Base-by-base conservation (phyloP, 2,888 invertebrate genomes). In the Acanthopleura granulata region DNA sequence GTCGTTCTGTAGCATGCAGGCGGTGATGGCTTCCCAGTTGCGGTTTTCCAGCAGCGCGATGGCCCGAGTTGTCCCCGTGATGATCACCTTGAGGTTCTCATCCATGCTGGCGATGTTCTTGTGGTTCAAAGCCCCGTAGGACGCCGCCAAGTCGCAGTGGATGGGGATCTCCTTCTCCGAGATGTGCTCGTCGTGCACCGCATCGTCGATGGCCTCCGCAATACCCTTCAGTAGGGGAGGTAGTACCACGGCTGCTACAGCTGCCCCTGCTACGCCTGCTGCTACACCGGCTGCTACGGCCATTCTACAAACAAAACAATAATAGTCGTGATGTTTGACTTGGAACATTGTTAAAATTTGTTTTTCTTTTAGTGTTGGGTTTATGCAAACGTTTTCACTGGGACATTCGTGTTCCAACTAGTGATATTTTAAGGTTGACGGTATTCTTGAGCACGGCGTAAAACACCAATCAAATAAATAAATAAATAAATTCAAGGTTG, bases 61-160 rank as follows among this genome's bases (percentile, higher is more conserved):
- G 30, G 69, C 69, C 25, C 69, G 69, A 16, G 16, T 66, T 16
- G 69, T 66, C 18, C 69, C 69, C 6, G 69, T 30, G 22, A 66
- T 66, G 27, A 66, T 66, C 16, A 66, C 69, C 69, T 66, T 66
- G 4, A 66, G 27, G 25, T 66, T 30, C 16, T 66, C 30, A 12
- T 66, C 69, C 25, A 66, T n/a, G 4, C 9, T 4, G 9, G 16
- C 16, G 18, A 66, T 30, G 25, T 25, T 29, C 25, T n/a, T 25
- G 9, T 66, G 16, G 12, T n/a, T 66, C 27, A 66, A 1, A 3
- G 25, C 30, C 27, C 69, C 69, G 16, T 29, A 66, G 16, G 69
- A 66, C 69, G 69, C 69, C 16, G 69, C 69, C 69, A 66, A 25
- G 69, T 66, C 30, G 14, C 69, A 66, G 69, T 66, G 69, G 25